Evolutionary conservation across 2,113 vertebrate species (phyloP).

Genomic region (Seriola dumerili): DNA sequence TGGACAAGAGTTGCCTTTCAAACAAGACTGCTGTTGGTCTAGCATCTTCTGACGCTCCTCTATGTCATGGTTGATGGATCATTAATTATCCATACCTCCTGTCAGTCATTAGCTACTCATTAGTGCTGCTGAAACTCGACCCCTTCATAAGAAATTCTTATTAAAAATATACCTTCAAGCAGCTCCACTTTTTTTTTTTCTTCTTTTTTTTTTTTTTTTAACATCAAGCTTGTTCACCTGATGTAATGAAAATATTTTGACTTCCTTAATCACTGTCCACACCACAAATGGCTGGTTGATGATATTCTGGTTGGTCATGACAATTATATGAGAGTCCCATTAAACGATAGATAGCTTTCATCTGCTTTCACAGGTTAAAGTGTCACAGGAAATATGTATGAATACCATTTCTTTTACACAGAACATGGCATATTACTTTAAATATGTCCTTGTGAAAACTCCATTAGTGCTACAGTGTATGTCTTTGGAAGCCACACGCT

Average conservation of each 20-base stretch:
- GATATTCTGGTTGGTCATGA: background rate
- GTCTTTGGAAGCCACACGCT: constrained; percentile 50
- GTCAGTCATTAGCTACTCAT: constrained; percentile 20
- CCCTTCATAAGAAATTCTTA: background rate
- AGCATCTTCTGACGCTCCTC: background rate
- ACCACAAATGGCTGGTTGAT: background rate
- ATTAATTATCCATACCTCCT: constrained; percentile 32
- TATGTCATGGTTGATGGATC: constrained; percentile 1
- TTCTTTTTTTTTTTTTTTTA: background rate
- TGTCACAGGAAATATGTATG: background rate
- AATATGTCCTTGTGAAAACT: constrained; percentile 48
- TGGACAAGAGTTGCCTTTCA: background rate
- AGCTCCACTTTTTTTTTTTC: background rate
- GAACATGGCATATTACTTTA: background rate
- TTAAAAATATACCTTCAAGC: background rate
- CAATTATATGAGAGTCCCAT: background rate
- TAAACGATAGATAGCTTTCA: background rate
- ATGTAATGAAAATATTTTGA: background rate
- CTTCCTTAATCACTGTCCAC: background rate
- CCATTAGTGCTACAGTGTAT: constrained; percentile 22
- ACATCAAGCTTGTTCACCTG: background rate
- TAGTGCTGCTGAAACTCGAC: background rate
- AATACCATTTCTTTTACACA: background rate
- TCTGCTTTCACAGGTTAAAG: background rate
- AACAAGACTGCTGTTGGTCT: background rate